Percentiles rank a stretch among this genome's conserved stretches.
These are phyloP conservation scores for Nyctibius grandis DNA, from an alignment of 2,797 vertebrate species.

Conservation along the genomic window DNA sequence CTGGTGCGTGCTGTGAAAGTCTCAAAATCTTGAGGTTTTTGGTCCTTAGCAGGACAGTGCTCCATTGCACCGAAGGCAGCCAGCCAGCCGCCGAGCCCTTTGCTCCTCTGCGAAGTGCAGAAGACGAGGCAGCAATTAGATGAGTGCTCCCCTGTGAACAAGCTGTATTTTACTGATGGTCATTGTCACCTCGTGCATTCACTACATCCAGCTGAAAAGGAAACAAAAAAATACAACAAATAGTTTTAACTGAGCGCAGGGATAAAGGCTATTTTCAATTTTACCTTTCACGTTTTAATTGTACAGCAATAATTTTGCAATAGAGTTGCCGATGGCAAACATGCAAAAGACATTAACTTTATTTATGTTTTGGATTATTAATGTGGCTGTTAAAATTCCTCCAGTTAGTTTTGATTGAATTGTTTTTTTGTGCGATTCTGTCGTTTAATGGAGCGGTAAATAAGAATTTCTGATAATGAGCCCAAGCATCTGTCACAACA, in stretches of 20 bases:
- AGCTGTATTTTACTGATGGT: neutral
- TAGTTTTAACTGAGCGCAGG: neutral
- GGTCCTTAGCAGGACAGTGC: neutral
- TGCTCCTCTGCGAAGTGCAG: fast-evolving
- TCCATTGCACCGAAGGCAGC: neutral
- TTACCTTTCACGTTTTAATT: conserved; percentile 67
- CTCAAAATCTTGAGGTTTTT: neutral
- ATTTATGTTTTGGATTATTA: conserved; percentile 80
- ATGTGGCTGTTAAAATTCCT: conserved; percentile 78
- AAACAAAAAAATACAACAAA: neutral
- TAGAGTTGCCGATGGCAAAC: conserved; percentile 66
- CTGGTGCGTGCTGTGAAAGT: neutral
- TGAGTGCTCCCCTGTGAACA: neutral
- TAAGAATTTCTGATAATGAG: conserved; percentile 87
- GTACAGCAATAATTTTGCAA: conserved; percentile 59
- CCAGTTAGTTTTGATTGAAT: conserved; percentile 82
- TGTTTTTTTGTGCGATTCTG: conserved; percentile 76
- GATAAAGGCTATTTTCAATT: conserved; percentile 38
- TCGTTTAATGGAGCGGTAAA: conserved; percentile 87
- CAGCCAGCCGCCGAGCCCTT: neutral
- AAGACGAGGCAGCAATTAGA: neutral
- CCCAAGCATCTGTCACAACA: conserved; percentile 81
- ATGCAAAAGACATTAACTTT: conserved; percentile 74
- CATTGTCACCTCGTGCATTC: neutral
- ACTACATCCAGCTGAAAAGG: neutral